Evolutionary conservation across 2,797 vertebrate genomes (phyloP).

Genomic region (Syndactyla subalaris): DNA sequence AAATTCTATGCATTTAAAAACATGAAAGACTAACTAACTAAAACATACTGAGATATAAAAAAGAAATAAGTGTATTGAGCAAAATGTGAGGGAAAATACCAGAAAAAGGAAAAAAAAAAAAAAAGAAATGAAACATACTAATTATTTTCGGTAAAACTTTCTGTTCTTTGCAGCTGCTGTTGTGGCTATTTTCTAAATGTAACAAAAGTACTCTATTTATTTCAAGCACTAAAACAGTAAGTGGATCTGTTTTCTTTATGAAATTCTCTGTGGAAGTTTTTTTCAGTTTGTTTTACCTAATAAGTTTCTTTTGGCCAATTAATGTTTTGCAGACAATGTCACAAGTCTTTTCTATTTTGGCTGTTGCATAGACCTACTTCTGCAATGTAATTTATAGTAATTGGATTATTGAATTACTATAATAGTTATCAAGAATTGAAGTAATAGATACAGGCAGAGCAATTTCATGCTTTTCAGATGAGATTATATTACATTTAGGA

Average conservation of each 20-base stretch:
- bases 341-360: neutral
- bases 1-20: neutral
- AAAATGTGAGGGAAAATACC: neutral
- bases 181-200: neutral
- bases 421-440: slow-evolving; percentile 63
- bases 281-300: neutral
- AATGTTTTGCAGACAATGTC: neutral
- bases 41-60: neutral
- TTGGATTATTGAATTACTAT: slow-evolving; percentile 59
- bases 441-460: slow-evolving; percentile 63
- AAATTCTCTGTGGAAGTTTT: neutral
- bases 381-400: slow-evolving; percentile 56
- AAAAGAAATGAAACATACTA: neutral
- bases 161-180: neutral
- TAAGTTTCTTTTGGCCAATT: slow-evolving; percentile 11
- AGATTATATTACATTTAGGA: slow-evolving; percentile 63
- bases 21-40: neutral
- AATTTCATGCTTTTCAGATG: slow-evolving; percentile 74
- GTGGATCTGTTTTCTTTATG: neutral
- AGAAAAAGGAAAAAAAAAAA: neutral
- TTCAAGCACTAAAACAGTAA: neutral
- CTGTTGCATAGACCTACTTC: neutral
- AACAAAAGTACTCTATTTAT: neutral
- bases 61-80: neutral
- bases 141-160: neutral